phyloP scores from a whole-genome alignment of 2,888 invertebrate genomes.

The Amphipyra tragopoginis region DNA sequence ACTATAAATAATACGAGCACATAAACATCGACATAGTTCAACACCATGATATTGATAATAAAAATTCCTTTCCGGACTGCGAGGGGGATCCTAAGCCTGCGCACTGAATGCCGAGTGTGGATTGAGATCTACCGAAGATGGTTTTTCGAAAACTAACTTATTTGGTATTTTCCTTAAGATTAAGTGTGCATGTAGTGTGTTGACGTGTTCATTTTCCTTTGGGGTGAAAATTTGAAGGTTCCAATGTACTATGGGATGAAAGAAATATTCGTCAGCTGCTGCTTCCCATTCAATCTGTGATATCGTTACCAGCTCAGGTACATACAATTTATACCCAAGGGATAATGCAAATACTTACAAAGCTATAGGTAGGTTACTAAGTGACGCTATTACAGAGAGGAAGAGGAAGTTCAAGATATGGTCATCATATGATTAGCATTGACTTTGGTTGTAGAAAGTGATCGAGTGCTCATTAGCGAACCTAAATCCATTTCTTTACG shows the following conservation, averaged over 20 bases:
- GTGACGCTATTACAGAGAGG: background rate
- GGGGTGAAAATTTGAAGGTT: background rate
- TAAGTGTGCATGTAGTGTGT: slow-evolving; percentile 18
- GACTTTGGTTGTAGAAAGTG: background rate
- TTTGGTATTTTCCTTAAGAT: slow-evolving; percentile 34
- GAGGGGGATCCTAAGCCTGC: slow-evolving; percentile 56
- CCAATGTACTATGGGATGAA: background rate
- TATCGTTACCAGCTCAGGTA: too few relatives aligned
- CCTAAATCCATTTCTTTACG: background rate
- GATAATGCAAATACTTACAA: background rate
- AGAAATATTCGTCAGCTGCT: too few relatives aligned
- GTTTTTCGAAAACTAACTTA: slow-evolving; percentile 42
- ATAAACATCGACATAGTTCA: slow-evolving; percentile 66
- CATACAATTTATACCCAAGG: background rate
- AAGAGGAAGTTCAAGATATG: background rate
- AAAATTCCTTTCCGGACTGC: slow-evolving; percentile 75
- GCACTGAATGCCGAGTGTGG: slow-evolving; percentile 55
- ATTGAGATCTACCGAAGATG: slow-evolving; percentile 39
- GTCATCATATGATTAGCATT: background rate
- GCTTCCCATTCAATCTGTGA: too few relatives aligned
- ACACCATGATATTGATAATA: slow-evolving; percentile 81
- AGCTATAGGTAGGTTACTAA: background rate
- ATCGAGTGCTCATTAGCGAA: background rate
- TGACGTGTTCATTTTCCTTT: slow-evolving; percentile 3
- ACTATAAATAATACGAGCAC: slow-evolving; percentile 69